These are phyloP conservation scores for Rhegmatorhina hoffmannsi DNA, from an alignment of 2,113 vertebrate genomes.

Conservation along the genomic window DNA sequence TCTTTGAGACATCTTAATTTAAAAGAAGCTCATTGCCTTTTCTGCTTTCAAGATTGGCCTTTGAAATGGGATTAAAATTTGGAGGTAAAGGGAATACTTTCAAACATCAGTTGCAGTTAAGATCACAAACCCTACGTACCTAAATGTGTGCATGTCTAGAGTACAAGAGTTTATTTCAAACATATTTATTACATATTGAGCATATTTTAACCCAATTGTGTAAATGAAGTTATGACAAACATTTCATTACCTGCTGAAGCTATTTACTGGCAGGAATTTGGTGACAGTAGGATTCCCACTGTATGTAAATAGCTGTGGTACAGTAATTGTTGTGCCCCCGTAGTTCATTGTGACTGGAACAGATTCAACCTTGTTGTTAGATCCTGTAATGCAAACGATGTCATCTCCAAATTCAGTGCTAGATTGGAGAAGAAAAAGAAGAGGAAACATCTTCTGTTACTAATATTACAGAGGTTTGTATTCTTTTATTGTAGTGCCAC, in stretches of 20 bases:
- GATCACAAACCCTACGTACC: neutral
- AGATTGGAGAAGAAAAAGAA: neutral
- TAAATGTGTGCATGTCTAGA: neutral
- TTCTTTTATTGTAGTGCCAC: neutral
- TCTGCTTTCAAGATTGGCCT: neutral
- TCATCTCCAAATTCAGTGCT: conserved; percentile 80
- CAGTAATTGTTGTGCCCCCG: conserved; percentile 38
- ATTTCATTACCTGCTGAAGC: conserved; percentile 86
- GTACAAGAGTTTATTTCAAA: neutral
- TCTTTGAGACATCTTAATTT: neutral
- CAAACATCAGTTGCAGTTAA: neutral
- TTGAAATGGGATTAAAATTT: neutral
- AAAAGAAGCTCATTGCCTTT: neutral
- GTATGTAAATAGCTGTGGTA: conserved; percentile 71
- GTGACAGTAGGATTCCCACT: conserved; percentile 83
- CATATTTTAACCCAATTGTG: neutral
- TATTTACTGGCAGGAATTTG: conserved; percentile 77
- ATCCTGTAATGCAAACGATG: conserved; percentile 86
- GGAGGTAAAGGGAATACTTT: neutral
- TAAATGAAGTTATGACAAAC: neutral
- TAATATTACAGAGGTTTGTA: neutral
- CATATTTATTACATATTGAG: neutral
- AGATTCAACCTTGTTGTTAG: conserved; percentile 42
- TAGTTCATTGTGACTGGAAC: conserved; percentile 74
- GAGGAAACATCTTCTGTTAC: conserved; percentile 7